phyloP scores from a whole-genome alignment of 2,113 vertebrate genomes.

The Tyrannus savana region DNA sequence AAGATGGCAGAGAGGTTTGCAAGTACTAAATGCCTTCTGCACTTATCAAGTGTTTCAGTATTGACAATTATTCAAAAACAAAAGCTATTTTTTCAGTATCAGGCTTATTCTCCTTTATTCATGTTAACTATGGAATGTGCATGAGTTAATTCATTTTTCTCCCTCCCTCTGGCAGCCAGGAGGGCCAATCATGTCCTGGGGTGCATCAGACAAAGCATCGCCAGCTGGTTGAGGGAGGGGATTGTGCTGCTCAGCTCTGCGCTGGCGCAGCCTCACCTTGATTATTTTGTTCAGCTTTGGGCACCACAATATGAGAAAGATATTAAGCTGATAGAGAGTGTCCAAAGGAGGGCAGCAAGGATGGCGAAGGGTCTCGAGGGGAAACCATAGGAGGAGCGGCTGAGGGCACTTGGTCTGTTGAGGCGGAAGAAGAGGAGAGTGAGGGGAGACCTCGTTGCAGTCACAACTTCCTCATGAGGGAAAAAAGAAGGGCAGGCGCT shows the following conservation, averaged over 20 bases:
- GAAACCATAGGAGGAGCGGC: accelerated
- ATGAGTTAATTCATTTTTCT: background rate
- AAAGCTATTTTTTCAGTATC: background rate
- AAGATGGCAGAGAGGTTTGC: background rate
- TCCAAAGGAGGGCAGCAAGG: accelerated
- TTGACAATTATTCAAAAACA: background rate
- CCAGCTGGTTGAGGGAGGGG: background rate
- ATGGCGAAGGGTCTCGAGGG: background rate
- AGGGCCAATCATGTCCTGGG: background rate
- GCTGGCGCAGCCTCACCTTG: accelerated
- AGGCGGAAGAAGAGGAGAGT: background rate
- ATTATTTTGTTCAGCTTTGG: accelerated
- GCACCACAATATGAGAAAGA: accelerated
- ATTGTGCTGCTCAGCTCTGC: background rate
- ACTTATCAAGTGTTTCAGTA: background rate
- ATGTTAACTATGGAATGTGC: accelerated
- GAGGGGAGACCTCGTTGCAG: accelerated
- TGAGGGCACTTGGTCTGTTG: background rate
- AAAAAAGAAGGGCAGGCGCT: background rate
- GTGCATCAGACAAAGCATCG: background rate
- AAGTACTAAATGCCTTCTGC: background rate
- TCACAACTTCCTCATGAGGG: accelerated
- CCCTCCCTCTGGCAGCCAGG: background rate
- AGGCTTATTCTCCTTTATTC: background rate
- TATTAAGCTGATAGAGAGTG: background rate